Evolutionary conservation across 2,797 vertebrate species (phyloP).

Genomic region (Halcyon smyrnensis): DNA sequence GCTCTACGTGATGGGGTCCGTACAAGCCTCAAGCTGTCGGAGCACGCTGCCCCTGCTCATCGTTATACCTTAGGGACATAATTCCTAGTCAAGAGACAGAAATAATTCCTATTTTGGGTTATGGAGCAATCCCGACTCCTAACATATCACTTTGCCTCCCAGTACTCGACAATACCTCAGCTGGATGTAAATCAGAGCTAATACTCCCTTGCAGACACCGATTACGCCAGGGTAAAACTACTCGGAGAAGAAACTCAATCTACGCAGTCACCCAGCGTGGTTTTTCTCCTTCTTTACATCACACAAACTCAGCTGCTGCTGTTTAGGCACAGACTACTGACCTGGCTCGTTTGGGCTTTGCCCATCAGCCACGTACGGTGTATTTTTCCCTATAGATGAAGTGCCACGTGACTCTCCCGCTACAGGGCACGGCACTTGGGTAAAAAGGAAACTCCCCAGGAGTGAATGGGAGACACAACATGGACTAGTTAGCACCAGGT

Average conservation of each 20-base stretch:
- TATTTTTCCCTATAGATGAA: neutral
- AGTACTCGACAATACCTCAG: neutral
- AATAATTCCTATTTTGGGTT: neutral
- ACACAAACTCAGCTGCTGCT: neutral
- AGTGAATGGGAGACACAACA: rapidly evolving
- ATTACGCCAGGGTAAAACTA: neutral
- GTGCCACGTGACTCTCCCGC: neutral
- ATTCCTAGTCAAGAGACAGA: neutral
- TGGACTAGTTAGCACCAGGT: neutral
- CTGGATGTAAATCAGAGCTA: neutral
- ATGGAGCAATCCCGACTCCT: neutral
- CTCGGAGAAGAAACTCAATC: neutral
- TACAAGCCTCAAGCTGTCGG: rapidly evolving
- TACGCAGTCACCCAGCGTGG: rapidly evolving
- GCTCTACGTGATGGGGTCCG: neutral
- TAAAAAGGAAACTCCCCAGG: neutral
- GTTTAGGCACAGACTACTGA: neutral
- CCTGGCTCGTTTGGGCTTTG: neutral
- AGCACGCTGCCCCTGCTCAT: neutral
- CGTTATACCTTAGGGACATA: neutral
- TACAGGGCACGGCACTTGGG: neutral
- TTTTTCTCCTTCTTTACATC: neutral
- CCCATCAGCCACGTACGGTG: neutral
- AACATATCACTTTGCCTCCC: neutral
- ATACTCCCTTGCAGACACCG: neutral